Conservation (phyloP, 2,797 vertebrate species). For the Pygocentrus nattereri region DNA sequence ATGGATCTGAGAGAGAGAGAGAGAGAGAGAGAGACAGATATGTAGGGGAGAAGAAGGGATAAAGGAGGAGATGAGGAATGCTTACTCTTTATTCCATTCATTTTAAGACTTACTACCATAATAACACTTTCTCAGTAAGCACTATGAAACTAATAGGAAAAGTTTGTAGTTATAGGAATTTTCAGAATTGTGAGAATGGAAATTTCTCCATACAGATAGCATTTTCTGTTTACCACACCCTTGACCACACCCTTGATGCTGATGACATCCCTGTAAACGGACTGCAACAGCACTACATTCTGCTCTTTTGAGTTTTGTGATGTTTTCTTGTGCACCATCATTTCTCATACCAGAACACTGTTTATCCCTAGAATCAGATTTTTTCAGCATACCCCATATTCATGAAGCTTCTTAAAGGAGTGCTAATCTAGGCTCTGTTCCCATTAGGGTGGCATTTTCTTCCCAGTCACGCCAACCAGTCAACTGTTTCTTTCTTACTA, state of each 20-base stretch:
- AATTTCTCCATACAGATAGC: not conserved
- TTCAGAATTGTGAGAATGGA: not conserved
- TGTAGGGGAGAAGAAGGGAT: not conserved
- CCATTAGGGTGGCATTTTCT: too few species aligned
- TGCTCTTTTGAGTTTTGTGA: not conserved
- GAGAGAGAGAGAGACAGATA: conserved; percentile 43
- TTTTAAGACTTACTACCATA: not conserved
- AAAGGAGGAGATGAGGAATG: too few species aligned
- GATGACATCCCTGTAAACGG: not conserved
- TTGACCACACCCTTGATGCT: too few species aligned
- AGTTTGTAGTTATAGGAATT: not conserved
- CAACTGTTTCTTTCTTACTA: not conserved
- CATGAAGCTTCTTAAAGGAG: not conserved
- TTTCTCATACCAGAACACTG: too few species aligned
- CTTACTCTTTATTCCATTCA: not conserved
- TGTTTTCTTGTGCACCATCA: not conserved
- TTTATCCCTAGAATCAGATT: not conserved
- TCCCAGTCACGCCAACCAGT: not conserved
- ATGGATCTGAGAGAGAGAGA: conserved; percentile 82
- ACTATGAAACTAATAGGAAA: not conserved
- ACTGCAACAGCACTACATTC: not conserved
- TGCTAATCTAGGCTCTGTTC: not conserved
- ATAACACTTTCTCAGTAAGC: not conserved
- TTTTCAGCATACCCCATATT: not conserved
- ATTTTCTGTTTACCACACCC: not conserved